Percentiles rank a stretch among this genome's conserved stretches.
phyloP scores from a whole-genome alignment of 2,113 vertebrate genomes.

The Agapornis roseicollis region DNA sequence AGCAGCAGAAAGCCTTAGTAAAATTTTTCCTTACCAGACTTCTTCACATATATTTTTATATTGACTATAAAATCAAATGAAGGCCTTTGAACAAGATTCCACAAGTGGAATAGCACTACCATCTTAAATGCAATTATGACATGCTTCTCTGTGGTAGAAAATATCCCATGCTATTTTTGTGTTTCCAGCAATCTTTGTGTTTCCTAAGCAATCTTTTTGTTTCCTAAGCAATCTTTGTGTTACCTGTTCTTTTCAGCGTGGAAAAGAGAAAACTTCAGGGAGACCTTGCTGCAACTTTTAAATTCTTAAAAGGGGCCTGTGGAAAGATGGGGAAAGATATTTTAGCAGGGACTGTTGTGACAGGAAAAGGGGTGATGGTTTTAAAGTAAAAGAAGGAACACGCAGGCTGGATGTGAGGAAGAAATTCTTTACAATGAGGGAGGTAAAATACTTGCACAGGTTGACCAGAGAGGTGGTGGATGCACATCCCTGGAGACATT shows the following conservation, averaged over 20 bases:
- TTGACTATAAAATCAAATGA: background rate
- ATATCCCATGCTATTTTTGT: background rate
- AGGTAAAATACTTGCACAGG: background rate
- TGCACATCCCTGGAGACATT: background rate
- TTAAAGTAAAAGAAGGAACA: background rate
- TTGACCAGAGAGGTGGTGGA: background rate
- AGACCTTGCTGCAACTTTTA: background rate
- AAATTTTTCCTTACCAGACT: background rate
- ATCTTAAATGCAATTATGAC: background rate
- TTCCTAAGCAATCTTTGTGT: background rate
- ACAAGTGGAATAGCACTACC: rapidly evolving
- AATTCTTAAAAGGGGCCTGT: background rate
- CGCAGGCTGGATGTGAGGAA: background rate
- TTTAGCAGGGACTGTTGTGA: background rate
- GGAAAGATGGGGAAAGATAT: background rate
- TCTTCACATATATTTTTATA: background rate
- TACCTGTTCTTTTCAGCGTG: background rate
- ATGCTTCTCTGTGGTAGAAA: background rate
- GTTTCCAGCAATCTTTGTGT: background rate
- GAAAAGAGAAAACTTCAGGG: background rate
- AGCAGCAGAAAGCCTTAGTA: background rate
- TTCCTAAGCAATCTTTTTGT: background rate
- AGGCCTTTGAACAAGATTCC: background rate
- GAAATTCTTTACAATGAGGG: background rate
- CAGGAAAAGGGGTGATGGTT: background rate